Percentiles rank a stretch among this genome's conserved stretches.
These are phyloP conservation scores for Dasypus novemcinctus DNA, from an alignment of 2,113 vertebrate genomes.

Conservation along the genomic window DNA sequence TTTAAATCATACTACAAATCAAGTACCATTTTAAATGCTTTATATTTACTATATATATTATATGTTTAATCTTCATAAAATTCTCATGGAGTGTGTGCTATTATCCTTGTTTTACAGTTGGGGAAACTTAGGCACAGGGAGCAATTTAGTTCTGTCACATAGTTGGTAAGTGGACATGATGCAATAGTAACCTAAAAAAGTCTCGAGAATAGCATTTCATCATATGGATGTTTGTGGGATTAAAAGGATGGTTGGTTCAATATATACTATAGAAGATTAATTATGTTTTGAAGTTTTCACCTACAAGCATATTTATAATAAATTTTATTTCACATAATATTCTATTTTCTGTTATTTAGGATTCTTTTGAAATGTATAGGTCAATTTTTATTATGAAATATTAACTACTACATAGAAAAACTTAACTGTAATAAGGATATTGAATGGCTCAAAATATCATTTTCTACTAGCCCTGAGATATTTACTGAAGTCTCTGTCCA, in stretches of 20 bases:
- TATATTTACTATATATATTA: background rate
- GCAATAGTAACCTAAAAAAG: too few species aligned
- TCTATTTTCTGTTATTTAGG: background rate
- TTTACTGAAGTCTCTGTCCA: background rate
- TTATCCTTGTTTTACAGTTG: background rate
- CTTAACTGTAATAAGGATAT: background rate
- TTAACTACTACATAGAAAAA: background rate
- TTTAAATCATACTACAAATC: background rate
- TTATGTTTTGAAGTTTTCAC: background rate
- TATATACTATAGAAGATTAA: background rate
- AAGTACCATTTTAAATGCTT: background rate
- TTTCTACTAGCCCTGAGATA: background rate
- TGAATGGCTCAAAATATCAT: background rate
- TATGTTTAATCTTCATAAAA: background rate
- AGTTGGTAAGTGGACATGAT: too few species aligned
- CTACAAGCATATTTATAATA: background rate
- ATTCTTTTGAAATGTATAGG: background rate
- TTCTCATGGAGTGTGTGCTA: background rate
- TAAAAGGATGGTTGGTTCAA: background rate
- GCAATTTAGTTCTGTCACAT: too few species aligned
- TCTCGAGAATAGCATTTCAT: background rate
- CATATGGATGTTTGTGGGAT: background rate
- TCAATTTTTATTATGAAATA: background rate
- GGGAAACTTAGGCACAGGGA: background rate
- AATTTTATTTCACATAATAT: background rate